These are phyloP conservation scores for Leptinotarsa rubiginosa DNA, from an alignment of 2,888 invertebrate genomes.

Conservation along the genomic window DNA sequence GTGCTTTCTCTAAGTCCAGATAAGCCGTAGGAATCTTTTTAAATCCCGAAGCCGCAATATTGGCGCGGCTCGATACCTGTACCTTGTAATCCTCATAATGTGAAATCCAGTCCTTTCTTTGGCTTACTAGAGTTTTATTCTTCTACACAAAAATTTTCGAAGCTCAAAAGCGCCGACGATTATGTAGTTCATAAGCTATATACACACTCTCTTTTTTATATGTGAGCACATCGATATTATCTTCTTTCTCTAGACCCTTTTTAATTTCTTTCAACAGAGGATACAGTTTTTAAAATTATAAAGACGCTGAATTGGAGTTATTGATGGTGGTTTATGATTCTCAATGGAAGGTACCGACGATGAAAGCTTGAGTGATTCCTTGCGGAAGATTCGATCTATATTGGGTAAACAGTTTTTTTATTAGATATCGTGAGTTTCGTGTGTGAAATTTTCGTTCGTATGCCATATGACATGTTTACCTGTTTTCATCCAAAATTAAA, in stretches of 20 bases:
- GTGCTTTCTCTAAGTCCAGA: slow-evolving; percentile 62
- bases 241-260: slow-evolving; percentile 28
- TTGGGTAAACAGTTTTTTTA: slow-evolving; percentile 9
- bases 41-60: slow-evolving; percentile 63
- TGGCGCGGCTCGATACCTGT: slow-evolving; percentile 62
- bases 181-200: slow-evolving; percentile 60
- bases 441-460: background rate
- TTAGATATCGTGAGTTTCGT: background rate
- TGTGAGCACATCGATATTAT: slow-evolving; percentile 37
- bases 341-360: slow-evolving; percentile 35
- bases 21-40: slow-evolving; percentile 65
- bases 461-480: no score
- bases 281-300: slow-evolving; percentile 36
- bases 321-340: slow-evolving; percentile 43
- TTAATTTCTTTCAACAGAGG: slow-evolving; percentile 37
- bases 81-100: slow-evolving; percentile 65
- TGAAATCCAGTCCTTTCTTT: slow-evolving; percentile 65
- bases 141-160: slow-evolving; percentile 60
- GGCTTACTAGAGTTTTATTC: slow-evolving; percentile 63
- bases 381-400: slow-evolving; percentile 20
- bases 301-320: slow-evolving; percentile 38
- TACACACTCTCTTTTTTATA: slow-evolving; percentile 45
- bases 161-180: slow-evolving; percentile 63
- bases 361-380: slow-evolving; percentile 13
- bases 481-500: no score